phyloP scores from a whole-genome alignment of 2,888 invertebrate species.

The Eupithecia abbreviata region DNA sequence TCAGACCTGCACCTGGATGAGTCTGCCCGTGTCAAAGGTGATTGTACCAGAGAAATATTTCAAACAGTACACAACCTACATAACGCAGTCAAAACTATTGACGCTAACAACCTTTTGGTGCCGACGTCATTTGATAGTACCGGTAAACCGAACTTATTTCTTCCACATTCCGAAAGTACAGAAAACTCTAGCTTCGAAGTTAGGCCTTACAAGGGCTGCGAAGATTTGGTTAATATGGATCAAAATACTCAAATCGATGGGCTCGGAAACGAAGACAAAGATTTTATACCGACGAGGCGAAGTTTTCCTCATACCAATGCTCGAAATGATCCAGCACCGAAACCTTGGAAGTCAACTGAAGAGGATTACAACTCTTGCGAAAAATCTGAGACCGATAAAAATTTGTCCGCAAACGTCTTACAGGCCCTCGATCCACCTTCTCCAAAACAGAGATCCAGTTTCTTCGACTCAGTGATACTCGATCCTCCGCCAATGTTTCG shows the following conservation, averaged over 20 bases:
- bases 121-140: slow-evolving; percentile 41
- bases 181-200: slow-evolving; percentile 84
- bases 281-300: slow-evolving; percentile 81
- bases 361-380: slow-evolving; percentile 63
- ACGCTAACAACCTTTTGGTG: slow-evolving; percentile 44
- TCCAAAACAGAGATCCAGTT: slow-evolving; percentile 61
- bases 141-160: slow-evolving; percentile 42
- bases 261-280: slow-evolving; percentile 64
- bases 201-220: slow-evolving; percentile 85
- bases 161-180: slow-evolving; percentile 85
- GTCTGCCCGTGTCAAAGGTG: slow-evolving; percentile 58
- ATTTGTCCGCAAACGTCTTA: slow-evolving; percentile 59
- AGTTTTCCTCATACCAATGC: slow-evolving; percentile 87
- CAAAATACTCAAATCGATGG: slow-evolving; percentile 83
- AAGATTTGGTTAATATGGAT: slow-evolving; percentile 87
- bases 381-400: slow-evolving; percentile 49
- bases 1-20: slow-evolving; percentile 71
- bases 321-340: slow-evolving; percentile 64
- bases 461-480: slow-evolving; percentile 70
- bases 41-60: slow-evolving; percentile 76
- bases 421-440: slow-evolving; percentile 74
- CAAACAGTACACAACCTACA: slow-evolving; percentile 52
- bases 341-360: slow-evolving; percentile 77
- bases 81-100: slow-evolving; percentile 43
- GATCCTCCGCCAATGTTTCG: slow-evolving; percentile 86